These are phyloP conservation scores for Coptodon bakossiorum DNA, from an alignment of 2,113 vertebrate genomes.

Conservation along the genomic window DNA sequence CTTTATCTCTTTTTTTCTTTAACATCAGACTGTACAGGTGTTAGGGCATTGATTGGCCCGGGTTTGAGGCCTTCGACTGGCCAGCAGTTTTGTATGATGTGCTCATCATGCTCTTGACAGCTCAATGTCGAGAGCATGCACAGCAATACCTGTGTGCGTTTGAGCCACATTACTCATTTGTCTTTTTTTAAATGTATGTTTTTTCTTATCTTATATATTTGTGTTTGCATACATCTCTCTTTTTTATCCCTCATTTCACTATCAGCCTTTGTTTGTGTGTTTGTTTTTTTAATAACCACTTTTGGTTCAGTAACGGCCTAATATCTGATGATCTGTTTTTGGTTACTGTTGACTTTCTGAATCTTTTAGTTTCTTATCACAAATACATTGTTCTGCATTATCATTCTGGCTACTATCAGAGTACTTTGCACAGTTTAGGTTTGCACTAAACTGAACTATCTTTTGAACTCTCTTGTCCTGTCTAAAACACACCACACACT, in stretches of 20 bases:
- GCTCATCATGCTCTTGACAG: background rate
- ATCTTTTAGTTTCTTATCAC: background rate
- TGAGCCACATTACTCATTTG: background rate
- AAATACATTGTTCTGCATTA: background rate
- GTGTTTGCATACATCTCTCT: background rate
- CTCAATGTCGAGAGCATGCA: background rate
- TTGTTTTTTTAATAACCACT: background rate
- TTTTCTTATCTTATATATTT: background rate
- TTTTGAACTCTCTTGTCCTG: background rate
- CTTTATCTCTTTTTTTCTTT: background rate
- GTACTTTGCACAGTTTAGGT: background rate
- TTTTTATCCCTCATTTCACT: background rate
- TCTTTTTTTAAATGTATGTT: background rate
- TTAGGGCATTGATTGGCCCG: background rate
- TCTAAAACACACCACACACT: background rate
- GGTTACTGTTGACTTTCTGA: background rate
- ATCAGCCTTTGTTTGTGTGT: background rate
- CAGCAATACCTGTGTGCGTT: background rate
- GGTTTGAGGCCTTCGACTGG: background rate
- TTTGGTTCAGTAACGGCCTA: background rate
- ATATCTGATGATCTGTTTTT: background rate
- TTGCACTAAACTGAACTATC: background rate
- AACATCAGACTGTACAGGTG: background rate
- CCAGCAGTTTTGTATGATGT: background rate
- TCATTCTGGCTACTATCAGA: background rate